Conservation (phyloP, 2,888 invertebrate species). For the Metalampra italica region DNA sequence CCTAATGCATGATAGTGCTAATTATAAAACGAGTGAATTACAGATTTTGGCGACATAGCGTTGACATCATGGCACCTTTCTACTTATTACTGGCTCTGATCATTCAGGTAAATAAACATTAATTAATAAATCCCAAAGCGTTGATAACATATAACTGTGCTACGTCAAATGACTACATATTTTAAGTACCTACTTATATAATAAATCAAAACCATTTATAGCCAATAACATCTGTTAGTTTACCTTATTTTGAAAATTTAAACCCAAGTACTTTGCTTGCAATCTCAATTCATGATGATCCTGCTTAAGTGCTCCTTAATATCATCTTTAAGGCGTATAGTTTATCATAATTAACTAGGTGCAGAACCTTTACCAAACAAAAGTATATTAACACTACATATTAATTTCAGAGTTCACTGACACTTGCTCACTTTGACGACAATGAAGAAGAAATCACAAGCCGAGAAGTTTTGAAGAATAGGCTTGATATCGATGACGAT, state of each 20-base stretch:
- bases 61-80: slow-evolving; percentile 48
- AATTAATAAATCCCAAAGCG: slow-evolving; percentile 1
- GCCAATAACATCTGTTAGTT: too few species aligned
- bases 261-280: too few species aligned
- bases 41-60: slow-evolving; percentile 10
- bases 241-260: too few species aligned
- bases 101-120: slow-evolving; percentile 50
- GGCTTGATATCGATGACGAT: slow-evolving; percentile 21
- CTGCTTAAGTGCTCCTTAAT: too few species aligned
- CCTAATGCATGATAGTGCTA: slow-evolving; percentile 41
- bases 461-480: slow-evolving; percentile 19
- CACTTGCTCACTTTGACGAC: slow-evolving; percentile 26
- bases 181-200: too few species aligned
- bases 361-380: neutral
- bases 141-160: too few species aligned
- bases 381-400: neutral
- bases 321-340: too few species aligned
- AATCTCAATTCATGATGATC: too few species aligned
- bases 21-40: slow-evolving; percentile 41
- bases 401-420: slow-evolving; percentile 43
- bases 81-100: slow-evolving; percentile 52
- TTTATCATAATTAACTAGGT: neutral
- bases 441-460: slow-evolving; percentile 24
- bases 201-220: too few species aligned
- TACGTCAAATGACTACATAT: too few species aligned